Base-by-base conservation (phyloP, 2,888 invertebrate species). In the Dryobotodes eremita region DNA sequence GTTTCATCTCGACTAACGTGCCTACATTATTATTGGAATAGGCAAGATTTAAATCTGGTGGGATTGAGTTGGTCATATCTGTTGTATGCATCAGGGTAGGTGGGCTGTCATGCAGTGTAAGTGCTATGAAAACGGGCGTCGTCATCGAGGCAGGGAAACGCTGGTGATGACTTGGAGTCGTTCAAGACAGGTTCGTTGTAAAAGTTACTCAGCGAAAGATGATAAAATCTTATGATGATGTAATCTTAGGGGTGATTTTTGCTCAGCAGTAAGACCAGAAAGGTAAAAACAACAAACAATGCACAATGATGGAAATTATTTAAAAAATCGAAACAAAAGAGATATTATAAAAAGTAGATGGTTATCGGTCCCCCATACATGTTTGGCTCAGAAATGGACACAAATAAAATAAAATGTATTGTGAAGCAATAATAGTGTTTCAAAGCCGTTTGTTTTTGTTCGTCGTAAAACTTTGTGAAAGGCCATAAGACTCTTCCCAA, bases 11-110 rank as follows among this genome's bases (percentile, higher is more conserved):
- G 23, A 57, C 53, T 31, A 59, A 75, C 23, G 36, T 57, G 26
- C 55, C n/a, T 81, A 23, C n/a, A 55, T 81, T 69, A 26, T 64
- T 57, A 42, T n/a, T 50, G n/a, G 2, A n/a, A 68, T 17, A 26
- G n/a, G 59, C 46, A n/a, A 48, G 15, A 68, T 80, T 53, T 11
- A n/a, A 57, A 79, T 42, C n/a, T 31, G 11, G 20, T 55, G 64
- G 10, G n/a, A 75, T 71, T 71, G 31, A 8, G 23, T 10, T 4
- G 7, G 7, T 72, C 20, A 53, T 26, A 53, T 75, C 7, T 26
- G 61, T 55, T 1, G 0, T 2, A 48, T 77, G n/a, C 20, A 55
- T 57, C 2, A n/a, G 7, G 4, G 31, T 26, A 42, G 26, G 53
- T 36, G 23, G 15, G 42, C 7, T 42, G 17, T 26, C 15, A 23